A percentile compares a stretch with the other conserved stretches of the same genome.
Evolutionary conservation across 2,797 vertebrate species (phyloP).

Genomic region (Molossus molossus): DNA sequence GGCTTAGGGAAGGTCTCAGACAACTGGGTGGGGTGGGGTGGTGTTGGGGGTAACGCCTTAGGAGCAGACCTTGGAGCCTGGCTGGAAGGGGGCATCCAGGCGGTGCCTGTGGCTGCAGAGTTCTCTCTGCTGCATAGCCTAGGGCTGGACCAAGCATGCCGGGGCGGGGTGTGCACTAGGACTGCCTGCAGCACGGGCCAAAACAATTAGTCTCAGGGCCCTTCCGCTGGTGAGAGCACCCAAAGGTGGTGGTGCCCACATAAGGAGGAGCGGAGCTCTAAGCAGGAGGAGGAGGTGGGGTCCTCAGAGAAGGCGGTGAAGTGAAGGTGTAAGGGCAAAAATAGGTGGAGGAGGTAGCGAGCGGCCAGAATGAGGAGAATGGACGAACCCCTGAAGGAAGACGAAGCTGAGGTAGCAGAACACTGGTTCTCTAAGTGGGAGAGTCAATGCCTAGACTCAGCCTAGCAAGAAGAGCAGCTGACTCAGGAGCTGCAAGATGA

Average conservation of each 20-base stretch:
- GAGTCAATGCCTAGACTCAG: constrained; percentile 97
- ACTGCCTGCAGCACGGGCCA: constrained; percentile 1
- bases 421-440: constrained; percentile 99
- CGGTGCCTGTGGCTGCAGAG: constrained; percentile 44
- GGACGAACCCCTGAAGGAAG: constrained; percentile 97
- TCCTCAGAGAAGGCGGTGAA: background rate
- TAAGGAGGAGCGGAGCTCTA: background rate
- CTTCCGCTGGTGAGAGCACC: constrained; percentile 51
- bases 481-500: constrained; percentile 91
- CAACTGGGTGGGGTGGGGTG: constrained; percentile 60
- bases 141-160: constrained; percentile 46
- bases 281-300: background rate
- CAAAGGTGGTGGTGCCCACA: constrained; percentile 12
- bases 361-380: constrained; percentile 87
- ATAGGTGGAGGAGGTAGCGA: background rate
- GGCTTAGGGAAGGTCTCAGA: constrained; percentile 41
- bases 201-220: constrained; percentile 68
- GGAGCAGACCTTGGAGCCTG: background rate
- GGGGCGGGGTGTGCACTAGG: constrained; percentile 50
- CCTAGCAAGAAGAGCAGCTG: constrained; percentile 95
- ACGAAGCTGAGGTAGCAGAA: constrained; percentile 96
- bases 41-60: background rate
- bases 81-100: constrained; percentile 69
- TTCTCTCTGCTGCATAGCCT: background rate
- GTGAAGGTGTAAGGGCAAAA: background rate